These are phyloP conservation scores for Heliopora coerulea DNA, from an alignment of 92 coral and sea anemone species.

Conservation along the genomic window DNA sequence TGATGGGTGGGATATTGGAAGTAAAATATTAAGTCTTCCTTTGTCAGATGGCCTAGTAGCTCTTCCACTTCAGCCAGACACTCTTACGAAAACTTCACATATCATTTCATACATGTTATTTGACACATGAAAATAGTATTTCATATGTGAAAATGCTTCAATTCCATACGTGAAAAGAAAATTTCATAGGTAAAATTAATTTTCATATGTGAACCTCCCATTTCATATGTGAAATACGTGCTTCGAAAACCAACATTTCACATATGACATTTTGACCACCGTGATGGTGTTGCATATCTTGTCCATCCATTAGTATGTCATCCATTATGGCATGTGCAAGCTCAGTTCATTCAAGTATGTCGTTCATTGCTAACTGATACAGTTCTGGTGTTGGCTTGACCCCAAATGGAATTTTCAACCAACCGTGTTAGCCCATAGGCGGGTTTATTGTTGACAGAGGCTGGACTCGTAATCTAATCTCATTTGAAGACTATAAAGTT, in stretches of 20 bases:
- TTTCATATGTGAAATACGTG: not conserved
- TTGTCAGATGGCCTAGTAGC: slow-evolving; percentile 12
- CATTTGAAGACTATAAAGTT: not conserved
- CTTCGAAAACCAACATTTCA: not conserved
- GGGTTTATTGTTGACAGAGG: slow-evolving; percentile 13
- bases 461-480: slow-evolving; percentile 9
- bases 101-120: slow-evolving; percentile 28
- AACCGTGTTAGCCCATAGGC: not conserved
- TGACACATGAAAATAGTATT: no score
- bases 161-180: no score
- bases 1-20: no score
- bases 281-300: not conserved
- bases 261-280: slow-evolving; percentile 5
- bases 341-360: not conserved
- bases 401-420: slow-evolving; percentile 15
- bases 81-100: slow-evolving; percentile 5
- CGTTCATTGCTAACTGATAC: slow-evolving; percentile 23
- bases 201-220: no score
- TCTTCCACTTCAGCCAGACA: slow-evolving; percentile 6
- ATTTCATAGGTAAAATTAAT: no score
- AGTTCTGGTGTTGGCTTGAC: slow-evolving; percentile 10
- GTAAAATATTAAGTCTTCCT: no score
- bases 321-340: slow-evolving; percentile 7
- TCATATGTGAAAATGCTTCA: no score
- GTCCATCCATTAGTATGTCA: slow-evolving; percentile 14